phyloP scores from a whole-genome alignment of 1,140 invertebrate genomes.

The Parapsyche elsis region DNA sequence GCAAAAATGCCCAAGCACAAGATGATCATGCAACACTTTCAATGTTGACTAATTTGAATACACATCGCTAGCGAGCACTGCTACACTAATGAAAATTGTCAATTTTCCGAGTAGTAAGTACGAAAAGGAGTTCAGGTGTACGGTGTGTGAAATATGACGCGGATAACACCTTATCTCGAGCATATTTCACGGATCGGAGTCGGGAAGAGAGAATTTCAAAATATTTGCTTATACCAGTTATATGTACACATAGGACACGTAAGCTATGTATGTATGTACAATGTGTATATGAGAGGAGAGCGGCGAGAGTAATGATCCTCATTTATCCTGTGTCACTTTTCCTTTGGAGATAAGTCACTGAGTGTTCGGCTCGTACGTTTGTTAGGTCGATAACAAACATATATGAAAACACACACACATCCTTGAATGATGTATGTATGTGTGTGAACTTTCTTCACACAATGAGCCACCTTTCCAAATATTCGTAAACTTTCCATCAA shows the following conservation, averaged over 20 bases:
- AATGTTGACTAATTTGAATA: not conserved
- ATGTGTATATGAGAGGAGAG: not conserved
- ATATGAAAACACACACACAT: not conserved
- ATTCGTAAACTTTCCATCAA: too few relatives aligned
- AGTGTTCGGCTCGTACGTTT: not conserved
- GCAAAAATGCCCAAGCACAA: too few relatives aligned
- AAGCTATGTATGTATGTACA: not conserved
- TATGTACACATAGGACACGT: not conserved
- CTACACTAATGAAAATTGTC: not conserved
- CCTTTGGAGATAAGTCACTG: not conserved
- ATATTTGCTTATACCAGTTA: not conserved
- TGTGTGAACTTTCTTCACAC: too few relatives aligned
- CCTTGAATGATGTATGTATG: too few relatives aligned
- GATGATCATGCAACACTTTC: not conserved
- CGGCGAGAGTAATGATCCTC: not conserved
- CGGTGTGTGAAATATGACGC: not conserved
- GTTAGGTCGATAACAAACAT: not conserved
- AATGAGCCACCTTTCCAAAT: too few relatives aligned
- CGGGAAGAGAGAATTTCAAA: not conserved
- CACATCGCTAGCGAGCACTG: not conserved
- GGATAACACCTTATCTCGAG: not conserved
- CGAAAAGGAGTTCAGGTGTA: not conserved
- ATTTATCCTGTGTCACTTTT: slow-evolving; percentile 27
- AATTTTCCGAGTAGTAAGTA: not conserved
- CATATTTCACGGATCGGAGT: not conserved